Evolutionary conservation across 1,140 invertebrate species (phyloP).

Genomic region (Ostrea edulis): DNA sequence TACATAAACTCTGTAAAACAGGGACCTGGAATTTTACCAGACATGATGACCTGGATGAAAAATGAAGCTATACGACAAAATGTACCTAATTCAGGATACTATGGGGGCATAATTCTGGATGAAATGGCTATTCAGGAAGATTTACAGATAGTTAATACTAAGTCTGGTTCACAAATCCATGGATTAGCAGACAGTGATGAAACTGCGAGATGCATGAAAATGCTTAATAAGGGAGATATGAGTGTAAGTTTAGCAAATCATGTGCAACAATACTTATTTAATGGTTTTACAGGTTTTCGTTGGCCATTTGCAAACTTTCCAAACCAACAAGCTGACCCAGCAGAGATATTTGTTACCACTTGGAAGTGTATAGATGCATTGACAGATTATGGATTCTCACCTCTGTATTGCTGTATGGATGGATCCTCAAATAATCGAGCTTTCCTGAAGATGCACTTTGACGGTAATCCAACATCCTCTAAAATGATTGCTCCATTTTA

Average conservation of each 20-base stretch:
- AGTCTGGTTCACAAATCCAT: too few species aligned
- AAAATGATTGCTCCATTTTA: conserved; percentile 38
- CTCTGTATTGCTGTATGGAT: conserved; percentile 49
- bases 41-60: conserved; percentile 44
- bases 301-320: conserved; percentile 53
- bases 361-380: conserved; percentile 49
- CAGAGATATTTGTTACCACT: conserved; percentile 45
- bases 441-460: conserved; percentile 48
- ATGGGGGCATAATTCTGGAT: conserved; percentile 47
- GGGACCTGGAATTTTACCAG: conserved; percentile 40
- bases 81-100: conserved; percentile 8
- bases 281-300: conserved; percentile 41
- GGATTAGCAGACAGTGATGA: background rate
- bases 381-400: conserved; percentile 27
- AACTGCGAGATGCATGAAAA: conserved; percentile 32
- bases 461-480: conserved; percentile 7
- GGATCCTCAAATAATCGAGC: conserved; percentile 43
- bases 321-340: conserved; percentile 23
- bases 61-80: conserved; percentile 12
- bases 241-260: conserved; percentile 45
- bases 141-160: conserved; percentile 15
- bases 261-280: conserved; percentile 55
- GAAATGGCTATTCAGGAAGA: conserved; percentile 48
- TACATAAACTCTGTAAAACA: conserved; percentile 44
- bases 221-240: conserved; percentile 24